A percentile compares a stretch with the other conserved stretches of the same genome.
These are phyloP conservation scores for Malurus leucopterus DNA, from an alignment of 2,797 vertebrate genomes.

Conservation along the genomic window DNA sequence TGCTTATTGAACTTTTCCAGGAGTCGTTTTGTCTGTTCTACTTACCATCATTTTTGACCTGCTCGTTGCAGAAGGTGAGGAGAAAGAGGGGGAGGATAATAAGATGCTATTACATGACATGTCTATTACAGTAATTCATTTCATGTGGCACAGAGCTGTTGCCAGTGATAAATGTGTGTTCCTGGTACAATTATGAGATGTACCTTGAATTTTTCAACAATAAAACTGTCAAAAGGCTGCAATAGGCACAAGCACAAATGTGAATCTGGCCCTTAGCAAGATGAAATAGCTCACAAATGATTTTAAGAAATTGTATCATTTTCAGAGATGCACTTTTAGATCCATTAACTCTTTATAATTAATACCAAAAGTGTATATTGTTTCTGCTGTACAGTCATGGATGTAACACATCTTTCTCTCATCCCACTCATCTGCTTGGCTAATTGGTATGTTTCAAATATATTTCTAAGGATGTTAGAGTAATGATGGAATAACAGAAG, in stretches of 20 bases:
- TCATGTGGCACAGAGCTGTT: conserved; percentile 43
- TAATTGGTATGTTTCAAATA: background rate
- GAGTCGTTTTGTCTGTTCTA: conserved; percentile 40
- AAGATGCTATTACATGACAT: conserved; percentile 64
- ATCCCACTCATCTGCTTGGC: background rate
- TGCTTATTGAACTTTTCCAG: conserved; percentile 49
- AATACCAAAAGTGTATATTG: background rate
- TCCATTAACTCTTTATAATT: background rate
- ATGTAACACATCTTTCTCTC: background rate
- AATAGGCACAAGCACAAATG: conserved; percentile 33
- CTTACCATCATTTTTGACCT: conserved; percentile 57
- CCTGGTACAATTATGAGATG: conserved; percentile 63
- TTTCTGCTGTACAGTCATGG: background rate
- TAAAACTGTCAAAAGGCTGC: conserved; percentile 63
- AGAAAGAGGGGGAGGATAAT: conserved; percentile 62
- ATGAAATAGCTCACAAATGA: conserved; percentile 21
- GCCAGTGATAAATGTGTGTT: conserved; percentile 65
- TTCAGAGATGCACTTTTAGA: conserved; percentile 16
- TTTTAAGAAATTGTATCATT: conserved; percentile 23
- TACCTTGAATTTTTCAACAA: conserved; percentile 61
- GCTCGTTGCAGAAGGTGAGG: conserved; percentile 49
- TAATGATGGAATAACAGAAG: background rate
- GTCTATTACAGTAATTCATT: conserved; percentile 69
- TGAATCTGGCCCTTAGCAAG: conserved; percentile 23
- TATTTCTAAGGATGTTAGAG: background rate